Percentiles rank a stretch among this genome's conserved stretches.
Conservation (phyloP, 2,888 invertebrate species). For the Proisotoma minuta region DNA sequence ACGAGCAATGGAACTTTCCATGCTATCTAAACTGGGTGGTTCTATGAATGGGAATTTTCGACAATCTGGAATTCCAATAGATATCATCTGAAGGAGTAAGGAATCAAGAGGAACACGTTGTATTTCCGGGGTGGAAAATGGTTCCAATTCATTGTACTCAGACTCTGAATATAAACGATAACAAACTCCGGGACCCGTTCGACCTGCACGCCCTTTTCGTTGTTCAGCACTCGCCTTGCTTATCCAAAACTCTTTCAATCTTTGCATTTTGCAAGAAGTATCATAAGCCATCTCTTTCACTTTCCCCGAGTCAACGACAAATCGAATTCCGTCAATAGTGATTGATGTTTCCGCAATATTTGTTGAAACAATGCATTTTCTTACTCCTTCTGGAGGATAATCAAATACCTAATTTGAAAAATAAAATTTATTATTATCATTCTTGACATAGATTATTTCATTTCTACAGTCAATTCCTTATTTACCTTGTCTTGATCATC, state of each 20-base stretch:
- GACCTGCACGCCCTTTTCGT: constrained; percentile 80
- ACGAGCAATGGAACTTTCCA: constrained; percentile 80
- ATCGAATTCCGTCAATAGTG: constrained; percentile 95
- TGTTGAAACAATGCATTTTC: constrained; percentile 95
- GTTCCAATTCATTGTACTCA: constrained; percentile 71
- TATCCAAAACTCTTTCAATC: constrained; percentile 90
- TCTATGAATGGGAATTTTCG: constrained; percentile 92
- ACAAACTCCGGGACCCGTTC: constrained; percentile 84
- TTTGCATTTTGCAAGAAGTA: constrained; percentile 80
- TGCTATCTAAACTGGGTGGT: constrained; percentile 73
- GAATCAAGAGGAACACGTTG: constrained; percentile 90
- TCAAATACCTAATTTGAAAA: constrained; percentile 68
- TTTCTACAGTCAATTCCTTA: neutral
- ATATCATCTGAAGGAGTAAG: constrained; percentile 83
- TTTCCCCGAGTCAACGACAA: constrained; percentile 95
- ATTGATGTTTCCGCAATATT: constrained; percentile 99
- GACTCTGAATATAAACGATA: constrained; percentile 78
- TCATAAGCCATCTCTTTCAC: constrained; percentile 97
- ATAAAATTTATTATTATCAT: too few species aligned
- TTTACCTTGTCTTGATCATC: constrained; percentile 92
- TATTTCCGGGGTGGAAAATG: constrained; percentile 87
- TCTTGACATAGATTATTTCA: neutral
- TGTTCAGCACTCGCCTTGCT: constrained; percentile 97
- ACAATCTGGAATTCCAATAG: constrained; percentile 86
- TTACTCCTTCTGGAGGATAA: constrained; percentile 84